Conservation (phyloP, 2,113 vertebrate genomes). For the Grallaria varia region DNA sequence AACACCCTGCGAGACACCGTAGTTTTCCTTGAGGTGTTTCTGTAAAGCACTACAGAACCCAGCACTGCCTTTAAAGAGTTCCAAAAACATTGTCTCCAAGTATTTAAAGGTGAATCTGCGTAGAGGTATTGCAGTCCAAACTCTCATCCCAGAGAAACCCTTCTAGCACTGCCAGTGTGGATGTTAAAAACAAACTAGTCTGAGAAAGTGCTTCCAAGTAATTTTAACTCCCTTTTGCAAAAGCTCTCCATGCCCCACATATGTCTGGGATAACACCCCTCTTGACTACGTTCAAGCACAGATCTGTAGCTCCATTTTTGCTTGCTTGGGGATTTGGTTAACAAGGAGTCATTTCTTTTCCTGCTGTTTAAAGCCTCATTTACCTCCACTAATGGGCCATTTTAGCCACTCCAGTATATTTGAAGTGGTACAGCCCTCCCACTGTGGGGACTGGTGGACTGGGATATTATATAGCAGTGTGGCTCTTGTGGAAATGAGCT, state of each 20-base stretch:
- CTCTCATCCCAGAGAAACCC: not conserved
- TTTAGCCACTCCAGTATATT: not conserved
- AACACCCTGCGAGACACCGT: not conserved
- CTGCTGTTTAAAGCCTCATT: not conserved
- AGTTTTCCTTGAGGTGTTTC: not conserved
- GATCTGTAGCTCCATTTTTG: not conserved
- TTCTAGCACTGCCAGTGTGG: not conserved
- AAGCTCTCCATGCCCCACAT: not conserved
- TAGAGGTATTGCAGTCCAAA: not conserved
- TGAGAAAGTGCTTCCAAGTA: not conserved
- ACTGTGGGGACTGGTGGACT: rapidly evolving
- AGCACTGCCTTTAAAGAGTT: not conserved
- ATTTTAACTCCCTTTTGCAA: not conserved
- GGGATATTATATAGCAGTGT: not conserved
- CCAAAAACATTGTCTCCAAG: not conserved
- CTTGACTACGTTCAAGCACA: not conserved
- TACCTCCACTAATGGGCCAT: not conserved
- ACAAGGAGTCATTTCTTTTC: not conserved
- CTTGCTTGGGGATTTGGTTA: not conserved
- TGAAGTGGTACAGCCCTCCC: not conserved
- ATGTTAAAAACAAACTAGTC: not conserved
- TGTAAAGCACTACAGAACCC: not conserved
- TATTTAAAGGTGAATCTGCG: not conserved
- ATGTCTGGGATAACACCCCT: not conserved
- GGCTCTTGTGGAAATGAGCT: not conserved